Percentiles rank a stretch among this genome's conserved stretches.
These are phyloP conservation scores for Patella ulyssiponensis DNA, from an alignment of 2,888 invertebrate species.

Conservation along the genomic window DNA sequence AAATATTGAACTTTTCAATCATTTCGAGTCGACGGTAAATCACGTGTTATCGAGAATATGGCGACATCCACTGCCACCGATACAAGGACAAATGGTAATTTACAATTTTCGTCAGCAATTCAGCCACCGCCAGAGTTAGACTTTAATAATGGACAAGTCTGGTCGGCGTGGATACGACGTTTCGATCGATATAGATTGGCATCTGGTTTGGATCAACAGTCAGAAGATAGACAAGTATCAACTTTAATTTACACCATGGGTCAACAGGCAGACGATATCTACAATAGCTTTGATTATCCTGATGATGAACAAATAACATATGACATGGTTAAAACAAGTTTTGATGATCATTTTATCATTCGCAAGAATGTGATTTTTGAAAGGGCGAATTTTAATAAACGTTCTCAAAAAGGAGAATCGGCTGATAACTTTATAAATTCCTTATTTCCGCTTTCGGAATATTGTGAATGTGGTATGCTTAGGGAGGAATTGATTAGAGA, in stretches of 20 bases:
- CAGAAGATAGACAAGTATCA: background rate
- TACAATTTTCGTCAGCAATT: background rate
- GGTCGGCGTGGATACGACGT: background rate
- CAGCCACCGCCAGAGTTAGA: background rate
- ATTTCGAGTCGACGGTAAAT: too few species aligned
- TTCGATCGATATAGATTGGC: background rate
- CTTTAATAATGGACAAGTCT: background rate
- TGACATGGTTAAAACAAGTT: background rate
- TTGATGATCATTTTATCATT: background rate
- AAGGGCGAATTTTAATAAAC: background rate
- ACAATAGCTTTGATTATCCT: background rate
- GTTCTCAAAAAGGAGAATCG: background rate
- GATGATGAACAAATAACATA: background rate
- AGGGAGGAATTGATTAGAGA: background rate
- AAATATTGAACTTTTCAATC: too few species aligned
- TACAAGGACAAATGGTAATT: too few species aligned
- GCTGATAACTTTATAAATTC: background rate
- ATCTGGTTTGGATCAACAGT: background rate
- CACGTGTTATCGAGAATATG: too few species aligned
- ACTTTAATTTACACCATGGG: background rate
- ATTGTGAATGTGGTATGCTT: constrained; percentile 1
- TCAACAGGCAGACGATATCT: background rate
- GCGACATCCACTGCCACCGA: too few species aligned
- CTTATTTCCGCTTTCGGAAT: background rate
- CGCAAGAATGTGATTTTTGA: background rate